These are phyloP conservation scores for Agrotis exclamationis DNA, from an alignment of 2,888 invertebrate genomes.

Conservation along the genomic window DNA sequence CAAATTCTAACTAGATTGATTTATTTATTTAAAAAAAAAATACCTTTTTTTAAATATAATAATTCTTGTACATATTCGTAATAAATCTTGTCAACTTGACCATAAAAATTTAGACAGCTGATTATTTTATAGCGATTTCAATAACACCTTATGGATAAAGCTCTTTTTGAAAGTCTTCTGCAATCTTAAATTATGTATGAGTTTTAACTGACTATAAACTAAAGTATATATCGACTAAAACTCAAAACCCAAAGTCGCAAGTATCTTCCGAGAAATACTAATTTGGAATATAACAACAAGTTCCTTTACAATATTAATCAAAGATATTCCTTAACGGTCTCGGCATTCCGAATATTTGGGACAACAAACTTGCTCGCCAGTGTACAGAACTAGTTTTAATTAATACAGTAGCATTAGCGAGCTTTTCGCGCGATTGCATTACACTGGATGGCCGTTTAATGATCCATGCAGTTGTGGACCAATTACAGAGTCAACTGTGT, in stretches of 20 bases:
- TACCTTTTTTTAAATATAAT: no score
- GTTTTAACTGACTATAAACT: no score
- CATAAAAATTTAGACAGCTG: no score
- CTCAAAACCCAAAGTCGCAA: neutral
- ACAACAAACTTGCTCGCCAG: constrained; percentile 47
- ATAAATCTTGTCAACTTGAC: no score
- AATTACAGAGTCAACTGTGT: constrained; percentile 53
- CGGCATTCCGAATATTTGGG: constrained; percentile 43
- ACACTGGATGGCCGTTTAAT: constrained; percentile 68
- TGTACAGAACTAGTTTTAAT: constrained; percentile 69
- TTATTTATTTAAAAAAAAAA: no score
- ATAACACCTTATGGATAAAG: no score
- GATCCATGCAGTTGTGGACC: constrained; percentile 58
- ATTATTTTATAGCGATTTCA: no score
- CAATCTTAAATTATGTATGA: no score
- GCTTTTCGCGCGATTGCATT: constrained; percentile 69
- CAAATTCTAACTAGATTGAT: no score
- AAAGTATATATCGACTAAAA: neutral
- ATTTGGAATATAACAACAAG: constrained; percentile 15
- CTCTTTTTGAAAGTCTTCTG: no score
- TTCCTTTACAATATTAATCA: constrained; percentile 20
- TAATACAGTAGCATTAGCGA: constrained; percentile 69
- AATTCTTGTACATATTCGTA: no score
- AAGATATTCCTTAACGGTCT: constrained; percentile 17
- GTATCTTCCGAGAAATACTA: constrained; percentile 2